Percentiles rank a stretch among this genome's conserved stretches.
Conservation (phyloP, 2,113 vertebrate genomes). For the Vidua chalybeata region DNA sequence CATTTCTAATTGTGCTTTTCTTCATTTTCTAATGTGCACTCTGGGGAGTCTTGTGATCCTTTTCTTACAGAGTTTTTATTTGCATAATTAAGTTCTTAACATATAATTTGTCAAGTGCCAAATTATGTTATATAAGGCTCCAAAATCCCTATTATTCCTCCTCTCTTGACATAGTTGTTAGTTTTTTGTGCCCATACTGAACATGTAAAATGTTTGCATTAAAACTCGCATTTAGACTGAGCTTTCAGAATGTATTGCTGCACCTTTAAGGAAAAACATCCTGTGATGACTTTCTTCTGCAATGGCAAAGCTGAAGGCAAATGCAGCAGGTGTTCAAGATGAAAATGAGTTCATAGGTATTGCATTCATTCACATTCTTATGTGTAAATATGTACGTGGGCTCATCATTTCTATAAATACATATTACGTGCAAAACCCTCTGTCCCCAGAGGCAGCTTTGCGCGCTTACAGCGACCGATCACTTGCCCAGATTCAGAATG, state of each 20-base stretch:
- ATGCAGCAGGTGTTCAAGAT: neutral
- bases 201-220: neutral
- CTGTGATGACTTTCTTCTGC: neutral
- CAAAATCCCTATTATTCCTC: neutral
- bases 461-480: neutral
- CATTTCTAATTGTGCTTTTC: neutral
- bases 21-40: neutral
- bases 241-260: neutral
- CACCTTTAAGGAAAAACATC: neutral
- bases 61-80: neutral
- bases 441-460: neutral
- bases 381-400: neutral
- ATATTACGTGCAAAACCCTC: neutral
- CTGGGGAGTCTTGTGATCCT: neutral
- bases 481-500: neutral
- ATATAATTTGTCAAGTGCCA: neutral
- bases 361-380: neutral
- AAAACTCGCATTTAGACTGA: neutral
- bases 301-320: neutral
- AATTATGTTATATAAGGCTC: neutral
- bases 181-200: neutral
- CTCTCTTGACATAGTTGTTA: neutral
- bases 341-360: neutral
- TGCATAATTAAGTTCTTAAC: neutral
- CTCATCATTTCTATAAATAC: neutral